Evolutionary conservation across 1,140 invertebrate genomes (phyloP).

Genomic region (Drosophila malerkotliana): DNA sequence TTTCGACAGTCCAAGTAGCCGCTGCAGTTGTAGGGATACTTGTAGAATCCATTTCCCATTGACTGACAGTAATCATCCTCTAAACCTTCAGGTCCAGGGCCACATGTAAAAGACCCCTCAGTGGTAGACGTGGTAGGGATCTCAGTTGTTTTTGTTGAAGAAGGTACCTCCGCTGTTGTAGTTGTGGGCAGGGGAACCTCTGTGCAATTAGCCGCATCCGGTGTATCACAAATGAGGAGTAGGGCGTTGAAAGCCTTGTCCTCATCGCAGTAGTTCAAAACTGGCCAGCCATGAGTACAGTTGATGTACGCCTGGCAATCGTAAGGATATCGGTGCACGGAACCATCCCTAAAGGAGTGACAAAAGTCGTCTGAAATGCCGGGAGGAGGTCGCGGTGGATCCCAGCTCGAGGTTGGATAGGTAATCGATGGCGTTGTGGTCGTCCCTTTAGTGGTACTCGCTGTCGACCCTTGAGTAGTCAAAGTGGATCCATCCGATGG

Average conservation of each 20-base stretch:
- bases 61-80: conserved; percentile 39
- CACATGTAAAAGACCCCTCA: conserved; percentile 36
- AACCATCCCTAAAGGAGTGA: conserved; percentile 22
- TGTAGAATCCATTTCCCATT: conserved; percentile 62
- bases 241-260: conserved; percentile 60
- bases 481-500: conserved; percentile 37
- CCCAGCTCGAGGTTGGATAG: conserved; percentile 46
- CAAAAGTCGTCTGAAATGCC: conserved; percentile 52
- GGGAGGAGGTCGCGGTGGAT: conserved; percentile 50
- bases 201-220: conserved; percentile 56
- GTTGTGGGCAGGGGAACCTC: conserved; percentile 52
- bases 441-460: neutral
- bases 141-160: conserved; percentile 33
- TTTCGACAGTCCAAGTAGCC: conserved; percentile 54
- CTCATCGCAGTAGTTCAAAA: conserved; percentile 56
- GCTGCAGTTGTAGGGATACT: conserved; percentile 58
- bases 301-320: conserved; percentile 75
- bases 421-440: conserved; percentile 5
- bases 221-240: conserved; percentile 67
- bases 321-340: conserved; percentile 59
- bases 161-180: conserved; percentile 8
- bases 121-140: conserved; percentile 13
- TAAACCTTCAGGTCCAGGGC: conserved; percentile 31
- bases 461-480: conserved; percentile 5
- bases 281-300: conserved; percentile 61